These are phyloP conservation scores for Macrostomum cliftonense DNA, from an alignment of 2,888 invertebrate species.

Conservation along the genomic window DNA sequence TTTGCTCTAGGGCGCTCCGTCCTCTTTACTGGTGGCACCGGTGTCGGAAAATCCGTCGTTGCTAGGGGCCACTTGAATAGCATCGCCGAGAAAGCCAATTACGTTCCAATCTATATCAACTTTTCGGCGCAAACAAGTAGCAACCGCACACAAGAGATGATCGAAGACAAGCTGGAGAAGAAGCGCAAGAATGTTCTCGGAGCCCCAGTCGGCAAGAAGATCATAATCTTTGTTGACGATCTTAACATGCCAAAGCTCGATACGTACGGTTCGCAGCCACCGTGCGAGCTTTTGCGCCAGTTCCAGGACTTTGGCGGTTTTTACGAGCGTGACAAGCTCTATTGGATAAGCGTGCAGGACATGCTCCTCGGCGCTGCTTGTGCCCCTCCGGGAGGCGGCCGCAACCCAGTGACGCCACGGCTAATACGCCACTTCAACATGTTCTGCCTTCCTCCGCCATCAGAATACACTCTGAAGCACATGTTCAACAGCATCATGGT, in stretches of 20 bases:
- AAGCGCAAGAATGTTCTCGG: conserved; percentile 53
- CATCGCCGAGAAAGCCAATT: conserved; percentile 45
- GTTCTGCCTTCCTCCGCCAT: conserved; percentile 35
- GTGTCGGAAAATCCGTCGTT: conserved; percentile 72
- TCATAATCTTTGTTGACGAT: conserved; percentile 70
- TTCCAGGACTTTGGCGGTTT: conserved; percentile 58
- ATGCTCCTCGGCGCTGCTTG: conserved; percentile 45
- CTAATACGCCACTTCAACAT: conserved; percentile 36
- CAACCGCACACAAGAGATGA: conserved; percentile 57
- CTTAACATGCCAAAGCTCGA: conserved; percentile 62
- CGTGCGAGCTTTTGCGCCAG: conserved; percentile 47
- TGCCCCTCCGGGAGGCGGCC: conserved; percentile 38
- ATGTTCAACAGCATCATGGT: conserved; percentile 29
- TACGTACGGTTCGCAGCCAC: conserved; percentile 38
- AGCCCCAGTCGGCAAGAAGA: conserved; percentile 34
- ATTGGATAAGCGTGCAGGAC: conserved; percentile 58
- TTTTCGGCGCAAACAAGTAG: conserved; percentile 81
- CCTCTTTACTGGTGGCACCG: conserved; percentile 70
- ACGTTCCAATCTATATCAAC: conserved; percentile 59
- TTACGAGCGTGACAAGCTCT: conserved; percentile 67
- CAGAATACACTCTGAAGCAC: conserved; percentile 35
- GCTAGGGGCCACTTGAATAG: conserved; percentile 54
- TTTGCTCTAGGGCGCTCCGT: conserved; percentile 55
- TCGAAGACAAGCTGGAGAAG: conserved; percentile 65
- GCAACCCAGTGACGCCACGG: conserved; percentile 34